Evolutionary conservation across 2,797 vertebrate genomes (phyloP), one percentile per base, ranked within the genome.

Genomic region (Heliangelus exortis): DNA sequence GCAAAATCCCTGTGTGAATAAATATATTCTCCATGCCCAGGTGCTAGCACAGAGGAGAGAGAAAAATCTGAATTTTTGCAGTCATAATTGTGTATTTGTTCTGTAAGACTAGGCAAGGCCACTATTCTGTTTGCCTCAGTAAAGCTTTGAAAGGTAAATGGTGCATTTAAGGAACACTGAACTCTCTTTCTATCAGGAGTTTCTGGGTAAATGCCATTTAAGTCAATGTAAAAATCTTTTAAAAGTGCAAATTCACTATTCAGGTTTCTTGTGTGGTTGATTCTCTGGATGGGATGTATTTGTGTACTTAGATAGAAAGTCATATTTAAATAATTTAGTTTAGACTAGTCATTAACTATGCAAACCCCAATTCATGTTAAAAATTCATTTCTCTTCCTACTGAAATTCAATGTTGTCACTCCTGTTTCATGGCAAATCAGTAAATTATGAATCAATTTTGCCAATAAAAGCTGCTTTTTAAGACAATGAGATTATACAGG

Each of bases 401-500:
- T 68, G 58, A 80, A 83, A 86, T 73, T 92, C 26, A 76, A 3
- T 87, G 67, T 88, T 87, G 67, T 90, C 1, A 6, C 33, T 92
- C 55, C 84, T 93, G 47, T 71, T 91, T 76, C 66, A 51, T 39
- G 90, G 78, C 16, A 5, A 67, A 59, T 82, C 65, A 72, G 81
- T 93, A 84, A 95, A 94, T 92, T 90, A 68, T 77, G 67, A 93
- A 84, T 84, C 84, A 71, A 5, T 76, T 90, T 76, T 62, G 47
- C 53, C 59, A 76, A 21, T 61, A 58, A 84, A 76, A 22, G 50
- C 67, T 79, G 29, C 2, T 82, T 96, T 89, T 91, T 76, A 90
- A 91, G 74, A 80, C 61, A 93, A 80, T 93, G 62, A 88, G 80
- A 82, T 90, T 92, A 81, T 68, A 41, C 25, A 84, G 17, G 15